These are phyloP conservation scores for Prochilodus magdalenae DNA, from an alignment of 2,113 vertebrate genomes.

Conservation along the genomic window DNA sequence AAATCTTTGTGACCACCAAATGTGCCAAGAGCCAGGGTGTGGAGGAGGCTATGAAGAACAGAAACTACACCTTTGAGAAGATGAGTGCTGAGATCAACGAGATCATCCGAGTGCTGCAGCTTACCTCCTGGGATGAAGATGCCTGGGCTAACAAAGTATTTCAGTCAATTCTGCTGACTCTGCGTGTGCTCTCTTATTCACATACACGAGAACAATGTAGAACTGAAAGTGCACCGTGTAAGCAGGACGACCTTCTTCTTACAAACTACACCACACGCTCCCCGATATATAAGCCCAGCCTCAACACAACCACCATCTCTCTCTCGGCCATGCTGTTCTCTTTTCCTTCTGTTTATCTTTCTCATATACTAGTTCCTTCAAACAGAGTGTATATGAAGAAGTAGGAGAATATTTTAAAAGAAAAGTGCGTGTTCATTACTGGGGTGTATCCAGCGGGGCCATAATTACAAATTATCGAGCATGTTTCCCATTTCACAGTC, in stretches of 20 bases:
- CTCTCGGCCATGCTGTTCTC: constrained; percentile 52
- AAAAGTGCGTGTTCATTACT: neutral
- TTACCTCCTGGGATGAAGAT: constrained; percentile 98
- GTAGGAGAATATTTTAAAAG: neutral
- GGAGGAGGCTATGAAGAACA: constrained; percentile 95
- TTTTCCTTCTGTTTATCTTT: neutral
- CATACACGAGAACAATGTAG: neutral
- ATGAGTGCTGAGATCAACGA: constrained; percentile 97
- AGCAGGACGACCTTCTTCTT: too few relatives aligned
- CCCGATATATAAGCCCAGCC: neutral
- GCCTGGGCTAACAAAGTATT: constrained; percentile 96
- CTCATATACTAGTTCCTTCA: neutral
- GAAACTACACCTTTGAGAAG: constrained; percentile 94
- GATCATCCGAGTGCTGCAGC: constrained; percentile 95
- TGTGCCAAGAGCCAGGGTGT: constrained; percentile 89
- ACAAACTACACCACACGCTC: too few relatives aligned
- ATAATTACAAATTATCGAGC: constrained; percentile 21
- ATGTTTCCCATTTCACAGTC: constrained; percentile 22
- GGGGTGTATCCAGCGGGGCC: neutral
- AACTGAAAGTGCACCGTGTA: neutral
- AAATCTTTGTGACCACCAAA: constrained; percentile 97
- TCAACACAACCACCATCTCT: constrained; percentile 38
- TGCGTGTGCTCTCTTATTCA: neutral
- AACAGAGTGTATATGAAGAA: neutral
- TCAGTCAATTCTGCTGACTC: neutral